A percentile compares a stretch with the other conserved stretches of the same genome.
These are phyloP conservation scores for Nixonia krombeini DNA, from an alignment of 1,140 invertebrate species.

Conservation along the genomic window DNA sequence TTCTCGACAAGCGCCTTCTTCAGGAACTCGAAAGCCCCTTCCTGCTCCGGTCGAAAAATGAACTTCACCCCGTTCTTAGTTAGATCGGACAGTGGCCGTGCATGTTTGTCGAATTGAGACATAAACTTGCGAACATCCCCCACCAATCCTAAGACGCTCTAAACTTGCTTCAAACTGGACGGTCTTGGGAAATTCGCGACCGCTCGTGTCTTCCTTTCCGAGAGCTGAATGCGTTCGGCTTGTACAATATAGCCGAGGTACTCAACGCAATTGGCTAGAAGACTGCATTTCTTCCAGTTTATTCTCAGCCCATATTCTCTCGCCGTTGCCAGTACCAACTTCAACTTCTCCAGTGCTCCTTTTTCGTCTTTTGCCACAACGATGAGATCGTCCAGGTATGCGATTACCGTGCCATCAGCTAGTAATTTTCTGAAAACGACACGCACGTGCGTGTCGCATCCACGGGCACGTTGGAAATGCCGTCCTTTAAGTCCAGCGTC, in stretches of 20 bases:
- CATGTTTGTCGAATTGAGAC: neutral
- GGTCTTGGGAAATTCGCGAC: constrained; percentile 32
- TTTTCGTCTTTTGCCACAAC: neutral
- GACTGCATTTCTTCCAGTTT: constrained; percentile 60
- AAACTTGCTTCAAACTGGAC: neutral
- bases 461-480: constrained; percentile 23
- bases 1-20: neutral
- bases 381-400: constrained; percentile 15
- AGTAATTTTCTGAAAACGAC: constrained; percentile 7
- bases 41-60: neutral
- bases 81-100: constrained; percentile 16
- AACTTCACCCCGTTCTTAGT: neutral
- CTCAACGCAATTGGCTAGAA: constrained; percentile 50
- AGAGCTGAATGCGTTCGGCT: constrained; percentile 43
- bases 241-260: constrained; percentile 57
- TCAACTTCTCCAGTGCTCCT: neutral
- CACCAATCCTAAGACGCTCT: constrained; percentile 26
- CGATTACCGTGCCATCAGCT: neutral
- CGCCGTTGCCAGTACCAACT: neutral
- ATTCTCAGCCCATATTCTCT: constrained; percentile 22
- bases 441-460: constrained; percentile 2
- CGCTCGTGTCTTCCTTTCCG: constrained; percentile 48
- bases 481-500: constrained; percentile 22
- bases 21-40: neutral
- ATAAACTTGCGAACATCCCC: constrained; percentile 25